These are phyloP conservation scores for Zosterops japonicus DNA, from an alignment of 2,113 vertebrate species.

Conservation along the genomic window DNA sequence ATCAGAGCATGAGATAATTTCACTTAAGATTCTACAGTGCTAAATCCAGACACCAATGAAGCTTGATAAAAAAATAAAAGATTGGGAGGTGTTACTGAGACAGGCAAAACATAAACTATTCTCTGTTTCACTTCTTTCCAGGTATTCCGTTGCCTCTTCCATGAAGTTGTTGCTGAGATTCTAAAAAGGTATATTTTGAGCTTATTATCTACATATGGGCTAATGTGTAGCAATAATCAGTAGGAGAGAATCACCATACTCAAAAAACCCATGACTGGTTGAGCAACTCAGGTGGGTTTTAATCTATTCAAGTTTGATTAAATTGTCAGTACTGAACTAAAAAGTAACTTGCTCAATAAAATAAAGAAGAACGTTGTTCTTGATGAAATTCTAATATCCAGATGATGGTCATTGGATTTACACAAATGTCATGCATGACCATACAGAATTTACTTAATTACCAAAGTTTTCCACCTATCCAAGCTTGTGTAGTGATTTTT, in stretches of 20 bases:
- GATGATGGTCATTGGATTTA: fast-evolving
- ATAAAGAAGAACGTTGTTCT: not conserved
- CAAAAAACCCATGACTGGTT: not conserved
- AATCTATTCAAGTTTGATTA: not conserved
- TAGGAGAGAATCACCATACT: not conserved
- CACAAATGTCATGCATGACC: not conserved
- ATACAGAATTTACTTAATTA: not conserved
- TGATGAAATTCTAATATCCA: not conserved
- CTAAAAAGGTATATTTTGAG: not conserved
- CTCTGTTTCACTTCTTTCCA: not conserved
- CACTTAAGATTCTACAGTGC: not conserved
- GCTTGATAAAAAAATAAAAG: not conserved
- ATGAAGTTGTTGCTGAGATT: not conserved
- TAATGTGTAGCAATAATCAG: not conserved
- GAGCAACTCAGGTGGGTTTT: not conserved
- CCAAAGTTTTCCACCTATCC: not conserved
- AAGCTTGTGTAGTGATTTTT: not conserved
- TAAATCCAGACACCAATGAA: not conserved
- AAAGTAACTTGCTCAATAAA: not conserved
- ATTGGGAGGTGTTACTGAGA: not conserved
- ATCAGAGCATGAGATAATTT: not conserved
- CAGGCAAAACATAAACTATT: not conserved
- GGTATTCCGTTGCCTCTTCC: not conserved
- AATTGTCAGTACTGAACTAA: not conserved
- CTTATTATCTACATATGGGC: not conserved